These are phyloP conservation scores for Xylocampa areola DNA, from an alignment of 2,888 invertebrate species.

Conservation along the genomic window DNA sequence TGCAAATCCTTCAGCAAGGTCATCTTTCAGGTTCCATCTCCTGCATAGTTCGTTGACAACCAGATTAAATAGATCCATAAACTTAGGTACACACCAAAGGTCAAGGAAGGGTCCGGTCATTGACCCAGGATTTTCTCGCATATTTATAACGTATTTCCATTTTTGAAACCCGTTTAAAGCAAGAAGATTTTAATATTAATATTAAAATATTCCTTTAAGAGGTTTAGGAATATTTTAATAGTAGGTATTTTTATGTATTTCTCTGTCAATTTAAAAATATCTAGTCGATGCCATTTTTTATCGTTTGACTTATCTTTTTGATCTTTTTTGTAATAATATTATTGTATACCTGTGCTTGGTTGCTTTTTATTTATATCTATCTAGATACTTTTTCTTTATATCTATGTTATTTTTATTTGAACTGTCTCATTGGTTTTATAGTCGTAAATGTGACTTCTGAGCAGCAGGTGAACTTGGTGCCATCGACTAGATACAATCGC, in stretches of 20 bases:
- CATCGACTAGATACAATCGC: too few relatives aligned
- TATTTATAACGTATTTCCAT: constrained; percentile 14
- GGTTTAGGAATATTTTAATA: not conserved
- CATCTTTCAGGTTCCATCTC: not conserved
- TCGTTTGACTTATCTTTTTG: too few relatives aligned
- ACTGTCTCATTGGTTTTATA: too few relatives aligned
- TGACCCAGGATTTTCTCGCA: constrained; percentile 28
- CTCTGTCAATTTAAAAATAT: not conserved
- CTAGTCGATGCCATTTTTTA: too few relatives aligned
- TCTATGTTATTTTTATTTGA: too few relatives aligned
- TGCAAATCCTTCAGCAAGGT: constrained; percentile 8
- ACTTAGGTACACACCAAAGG: constrained; percentile 28
- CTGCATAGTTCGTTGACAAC: constrained; percentile 18
- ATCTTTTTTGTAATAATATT: too few relatives aligned
- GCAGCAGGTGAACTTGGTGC: too few relatives aligned
- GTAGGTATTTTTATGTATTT: not conserved
- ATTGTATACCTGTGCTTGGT: too few relatives aligned
- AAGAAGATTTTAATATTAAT: constrained; percentile 4
- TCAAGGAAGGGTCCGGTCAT: constrained; percentile 20
- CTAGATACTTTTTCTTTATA: too few relatives aligned
- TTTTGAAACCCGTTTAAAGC: constrained; percentile 14
- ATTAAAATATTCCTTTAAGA: not conserved
- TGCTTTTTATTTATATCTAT: too few relatives aligned
- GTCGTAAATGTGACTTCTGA: too few relatives aligned
- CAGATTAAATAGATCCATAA: not conserved